Conservation (phyloP, 1,140 invertebrate genomes). For the Dufourea novaeangliae region DNA sequence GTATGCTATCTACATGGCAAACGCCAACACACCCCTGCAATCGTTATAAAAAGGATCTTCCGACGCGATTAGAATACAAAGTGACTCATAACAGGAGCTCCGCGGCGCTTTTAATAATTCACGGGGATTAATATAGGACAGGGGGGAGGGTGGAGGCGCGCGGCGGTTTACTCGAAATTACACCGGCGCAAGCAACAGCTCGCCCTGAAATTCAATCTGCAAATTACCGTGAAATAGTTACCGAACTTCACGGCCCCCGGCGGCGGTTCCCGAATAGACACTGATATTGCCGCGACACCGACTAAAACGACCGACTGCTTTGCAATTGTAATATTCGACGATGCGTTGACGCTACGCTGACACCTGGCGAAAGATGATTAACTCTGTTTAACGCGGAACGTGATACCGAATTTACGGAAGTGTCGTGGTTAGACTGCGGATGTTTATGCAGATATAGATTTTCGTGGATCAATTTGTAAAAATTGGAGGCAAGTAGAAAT, state of each 20-base stretch:
- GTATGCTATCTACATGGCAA: constrained; percentile 20
- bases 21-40: background rate
- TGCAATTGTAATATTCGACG: too few species aligned
- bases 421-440: too few species aligned
- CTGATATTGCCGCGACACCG: too few species aligned
- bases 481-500: too few species aligned
- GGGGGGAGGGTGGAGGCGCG: too few species aligned
- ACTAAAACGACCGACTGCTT: too few species aligned
- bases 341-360: too few species aligned
- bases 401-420: too few species aligned
- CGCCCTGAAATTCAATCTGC: constrained; percentile 27
- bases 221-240: constrained; percentile 19
- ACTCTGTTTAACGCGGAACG: too few species aligned
- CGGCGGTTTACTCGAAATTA: background rate
- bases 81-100: background rate
- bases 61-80: constrained; percentile 34
- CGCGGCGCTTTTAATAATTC: background rate
- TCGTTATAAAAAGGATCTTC: constrained; percentile 14
- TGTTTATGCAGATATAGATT: too few species aligned
- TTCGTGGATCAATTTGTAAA: too few species aligned
- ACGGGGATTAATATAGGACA: background rate
- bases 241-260: constrained; percentile 20
- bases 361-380: too few species aligned
- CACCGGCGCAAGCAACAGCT: background rate
- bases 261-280: background rate